phyloP scores from a whole-genome alignment of 2,797 vertebrate genomes.

The Poecile montanus region DNA sequence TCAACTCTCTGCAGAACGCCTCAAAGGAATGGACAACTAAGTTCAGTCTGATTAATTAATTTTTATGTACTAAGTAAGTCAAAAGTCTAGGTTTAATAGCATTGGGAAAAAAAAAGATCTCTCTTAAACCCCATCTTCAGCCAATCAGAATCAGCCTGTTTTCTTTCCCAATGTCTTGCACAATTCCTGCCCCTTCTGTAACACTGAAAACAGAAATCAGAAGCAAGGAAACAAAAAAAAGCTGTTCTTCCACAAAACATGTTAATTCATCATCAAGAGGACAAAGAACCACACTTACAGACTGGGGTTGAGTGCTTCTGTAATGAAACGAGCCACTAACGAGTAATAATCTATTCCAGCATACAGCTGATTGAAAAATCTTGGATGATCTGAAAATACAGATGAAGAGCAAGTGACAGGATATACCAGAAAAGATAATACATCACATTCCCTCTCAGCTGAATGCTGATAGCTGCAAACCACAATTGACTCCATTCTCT shows the following conservation, averaged over 20 bases:
- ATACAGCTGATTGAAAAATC: constrained; percentile 89
- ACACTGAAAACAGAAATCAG: neutral
- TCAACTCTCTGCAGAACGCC: neutral
- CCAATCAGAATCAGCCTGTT: neutral
- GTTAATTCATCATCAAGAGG: neutral
- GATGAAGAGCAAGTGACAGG: neutral
- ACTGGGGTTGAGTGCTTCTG: constrained; percentile 85
- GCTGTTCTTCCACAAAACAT: neutral
- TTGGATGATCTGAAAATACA: constrained; percentile 81
- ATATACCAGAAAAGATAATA: neutral
- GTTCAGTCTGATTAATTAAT: neutral
- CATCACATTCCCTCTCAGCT: neutral
- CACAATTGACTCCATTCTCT: neutral
- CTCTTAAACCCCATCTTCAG: neutral
- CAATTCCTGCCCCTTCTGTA: neutral
- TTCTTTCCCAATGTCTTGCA: neutral
- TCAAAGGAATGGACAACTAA: neutral
- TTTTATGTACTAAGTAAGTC: neutral
- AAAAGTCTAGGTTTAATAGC: neutral
- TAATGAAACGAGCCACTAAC: constrained; percentile 84
- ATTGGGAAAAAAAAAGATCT: neutral
- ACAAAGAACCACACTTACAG: constrained; percentile 77
- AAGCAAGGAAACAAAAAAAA: neutral
- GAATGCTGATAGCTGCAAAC: neutral
- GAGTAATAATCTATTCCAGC: constrained; percentile 87